A percentile compares a stretch with the other conserved stretches of the same genome.
Evolutionary conservation across 2,797 vertebrate species (phyloP).

Genomic region (Pangasius sanitwongsei): DNA sequence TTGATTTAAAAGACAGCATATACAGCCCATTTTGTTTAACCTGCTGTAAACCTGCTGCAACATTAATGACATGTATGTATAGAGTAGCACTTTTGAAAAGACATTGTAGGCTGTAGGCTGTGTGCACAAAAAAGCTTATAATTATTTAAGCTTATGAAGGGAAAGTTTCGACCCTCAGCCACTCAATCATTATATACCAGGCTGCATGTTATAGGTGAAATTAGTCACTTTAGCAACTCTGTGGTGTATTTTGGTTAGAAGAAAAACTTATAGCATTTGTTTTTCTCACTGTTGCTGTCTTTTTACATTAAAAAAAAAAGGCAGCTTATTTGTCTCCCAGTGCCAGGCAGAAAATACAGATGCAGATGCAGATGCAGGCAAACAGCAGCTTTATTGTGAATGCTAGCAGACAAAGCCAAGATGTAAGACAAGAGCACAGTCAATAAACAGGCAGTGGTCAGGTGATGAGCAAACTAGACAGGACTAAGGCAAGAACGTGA

Average conservation of each 20-base stretch:
- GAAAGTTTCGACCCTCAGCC: neutral
- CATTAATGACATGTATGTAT: neutral
- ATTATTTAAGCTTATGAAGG: neutral
- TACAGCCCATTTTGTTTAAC: neutral
- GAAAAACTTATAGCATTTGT: neutral
- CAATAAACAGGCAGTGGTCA: too few species aligned
- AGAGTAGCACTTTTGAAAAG: neutral
- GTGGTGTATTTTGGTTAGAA: neutral
- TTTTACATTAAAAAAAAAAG: neutral
- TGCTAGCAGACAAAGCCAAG: too few species aligned
- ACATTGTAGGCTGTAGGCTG: neutral
- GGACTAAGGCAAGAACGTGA: too few species aligned
- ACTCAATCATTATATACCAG: neutral
- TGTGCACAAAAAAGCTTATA: neutral
- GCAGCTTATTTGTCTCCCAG: neutral
- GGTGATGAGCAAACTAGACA: too few species aligned
- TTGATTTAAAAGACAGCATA: neutral
- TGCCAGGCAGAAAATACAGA: too few species aligned
- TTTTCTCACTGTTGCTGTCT: neutral
- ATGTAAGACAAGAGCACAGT: too few species aligned
- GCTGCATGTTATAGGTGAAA: neutral
- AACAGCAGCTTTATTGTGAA: too few species aligned
- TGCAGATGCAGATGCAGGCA: too few species aligned
- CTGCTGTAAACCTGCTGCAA: neutral
- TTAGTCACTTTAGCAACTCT: neutral